Evolutionary conservation across 1,140 invertebrate genomes (phyloP).

Genomic region (Bombus pascuorum): DNA sequence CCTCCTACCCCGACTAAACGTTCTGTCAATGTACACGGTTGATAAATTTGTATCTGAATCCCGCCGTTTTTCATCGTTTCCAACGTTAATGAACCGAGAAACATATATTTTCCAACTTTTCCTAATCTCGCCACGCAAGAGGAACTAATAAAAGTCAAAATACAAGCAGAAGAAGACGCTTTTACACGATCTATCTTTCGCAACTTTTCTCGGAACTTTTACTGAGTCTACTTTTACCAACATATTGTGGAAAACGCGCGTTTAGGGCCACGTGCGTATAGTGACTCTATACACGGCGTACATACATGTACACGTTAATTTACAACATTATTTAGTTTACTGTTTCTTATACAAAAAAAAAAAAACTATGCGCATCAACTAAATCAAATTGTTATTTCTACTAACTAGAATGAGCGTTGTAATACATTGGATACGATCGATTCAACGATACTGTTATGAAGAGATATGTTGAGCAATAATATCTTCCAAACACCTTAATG

Average conservation of each 20-base stretch:
- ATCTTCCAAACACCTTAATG: not conserved
- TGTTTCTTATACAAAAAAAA: too few relatives aligned
- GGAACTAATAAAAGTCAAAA: not conserved
- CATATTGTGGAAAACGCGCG: constrained; percentile 23
- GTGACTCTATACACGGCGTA: too few relatives aligned
- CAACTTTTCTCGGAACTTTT: not conserved
- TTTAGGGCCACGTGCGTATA: not conserved
- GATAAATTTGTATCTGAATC: not conserved
- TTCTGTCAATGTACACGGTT: not conserved
- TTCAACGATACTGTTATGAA: not conserved
- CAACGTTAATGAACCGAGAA: constrained; percentile 1
- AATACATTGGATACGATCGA: not conserved
- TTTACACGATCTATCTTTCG: not conserved
- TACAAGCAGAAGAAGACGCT: not conserved
- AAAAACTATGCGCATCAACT: not conserved
- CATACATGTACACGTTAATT: too few relatives aligned
- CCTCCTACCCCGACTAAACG: not conserved
- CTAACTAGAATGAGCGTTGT: not conserved
- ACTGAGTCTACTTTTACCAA: not conserved
- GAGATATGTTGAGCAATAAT: not conserved
- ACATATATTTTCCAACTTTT: not conserved
- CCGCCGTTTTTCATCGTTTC: not conserved
- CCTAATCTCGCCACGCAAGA: not conserved
- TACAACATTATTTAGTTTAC: not conserved
- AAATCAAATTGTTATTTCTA: not conserved